phyloP scores from a whole-genome alignment of 2,888 invertebrate species.

The Criorhina ranunculi region DNA sequence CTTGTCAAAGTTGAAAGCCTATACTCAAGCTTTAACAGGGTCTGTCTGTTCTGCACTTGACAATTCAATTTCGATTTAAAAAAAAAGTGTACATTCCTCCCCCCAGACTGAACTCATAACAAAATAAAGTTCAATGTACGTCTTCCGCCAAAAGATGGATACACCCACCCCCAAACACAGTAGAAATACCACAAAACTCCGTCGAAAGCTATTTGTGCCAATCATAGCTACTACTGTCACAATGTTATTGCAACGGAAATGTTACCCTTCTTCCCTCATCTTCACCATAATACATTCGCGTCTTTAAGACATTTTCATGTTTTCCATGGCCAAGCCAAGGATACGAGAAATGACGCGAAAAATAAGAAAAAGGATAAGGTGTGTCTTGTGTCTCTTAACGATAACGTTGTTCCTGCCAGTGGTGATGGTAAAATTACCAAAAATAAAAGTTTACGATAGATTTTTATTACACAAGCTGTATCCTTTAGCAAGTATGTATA shows the following conservation, averaged over 20 bases:
- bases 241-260: constrained; percentile 38
- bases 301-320: constrained; percentile 46
- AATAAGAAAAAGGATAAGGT: constrained; percentile 21
- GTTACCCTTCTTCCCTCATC: constrained; percentile 15
- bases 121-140: constrained; percentile 46
- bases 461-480: constrained; percentile 62
- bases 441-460: constrained; percentile 67
- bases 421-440: constrained; percentile 63
- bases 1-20: too few species aligned
- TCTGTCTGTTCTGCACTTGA: constrained; percentile 4
- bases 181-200: background rate
- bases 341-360: constrained; percentile 14
- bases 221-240: constrained; percentile 67
- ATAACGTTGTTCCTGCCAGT: background rate
- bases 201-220: constrained; percentile 71
- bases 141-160: constrained; percentile 8
- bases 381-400: background rate
- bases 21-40: background rate
- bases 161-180: background rate
- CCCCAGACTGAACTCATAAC: constrained; percentile 37
- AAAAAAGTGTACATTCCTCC: background rate
- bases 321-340: constrained; percentile 31
- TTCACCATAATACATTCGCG: background rate
- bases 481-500: constrained; percentile 1
- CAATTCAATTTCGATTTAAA: constrained; percentile 22